Evolutionary conservation across 2,888 invertebrate species (phyloP).

Genomic region (Branchellion lobata): DNA sequence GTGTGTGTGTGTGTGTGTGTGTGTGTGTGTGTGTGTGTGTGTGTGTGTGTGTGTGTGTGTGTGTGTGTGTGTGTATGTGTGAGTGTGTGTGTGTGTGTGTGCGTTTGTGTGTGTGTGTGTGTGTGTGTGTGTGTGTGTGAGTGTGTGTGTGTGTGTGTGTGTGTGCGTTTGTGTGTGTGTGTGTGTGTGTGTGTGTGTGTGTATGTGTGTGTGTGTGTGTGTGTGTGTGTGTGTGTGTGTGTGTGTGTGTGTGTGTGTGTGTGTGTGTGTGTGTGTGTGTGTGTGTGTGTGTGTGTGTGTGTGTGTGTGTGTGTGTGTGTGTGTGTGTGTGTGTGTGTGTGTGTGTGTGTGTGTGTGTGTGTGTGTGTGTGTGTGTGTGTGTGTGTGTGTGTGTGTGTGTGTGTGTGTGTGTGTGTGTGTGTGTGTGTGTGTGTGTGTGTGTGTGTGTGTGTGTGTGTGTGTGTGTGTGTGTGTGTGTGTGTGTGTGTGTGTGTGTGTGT

Average conservation of each 20-base stretch:
- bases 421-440: slow-evolving; percentile 10
- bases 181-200: slow-evolving; percentile 13
- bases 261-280: slow-evolving; percentile 1
- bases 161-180: slow-evolving; percentile 11
- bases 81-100: slow-evolving; percentile 17
- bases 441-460: too few species aligned
- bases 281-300: slow-evolving; percentile 15
- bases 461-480: background rate
- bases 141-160: slow-evolving; percentile 20
- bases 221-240: slow-evolving; percentile 18
- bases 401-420: slow-evolving; percentile 18
- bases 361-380: slow-evolving; percentile 18
- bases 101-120: slow-evolving; percentile 18
- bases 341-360: slow-evolving; percentile 18
- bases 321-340: slow-evolving; percentile 20
- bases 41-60: slow-evolving; percentile 22
- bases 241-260: slow-evolving; percentile 21
- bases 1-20: slow-evolving; percentile 18
- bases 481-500: slow-evolving; percentile 23
- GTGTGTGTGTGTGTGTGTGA: slow-evolving; percentile 13
- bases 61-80: slow-evolving; percentile 25
- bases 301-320: slow-evolving; percentile 18
- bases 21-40: slow-evolving; percentile 25
- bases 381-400: slow-evolving; percentile 18
- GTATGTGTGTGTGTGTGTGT: slow-evolving; percentile 22